phyloP scores from a whole-genome alignment of 2,797 vertebrate genomes.

The Betta splendens region DNA sequence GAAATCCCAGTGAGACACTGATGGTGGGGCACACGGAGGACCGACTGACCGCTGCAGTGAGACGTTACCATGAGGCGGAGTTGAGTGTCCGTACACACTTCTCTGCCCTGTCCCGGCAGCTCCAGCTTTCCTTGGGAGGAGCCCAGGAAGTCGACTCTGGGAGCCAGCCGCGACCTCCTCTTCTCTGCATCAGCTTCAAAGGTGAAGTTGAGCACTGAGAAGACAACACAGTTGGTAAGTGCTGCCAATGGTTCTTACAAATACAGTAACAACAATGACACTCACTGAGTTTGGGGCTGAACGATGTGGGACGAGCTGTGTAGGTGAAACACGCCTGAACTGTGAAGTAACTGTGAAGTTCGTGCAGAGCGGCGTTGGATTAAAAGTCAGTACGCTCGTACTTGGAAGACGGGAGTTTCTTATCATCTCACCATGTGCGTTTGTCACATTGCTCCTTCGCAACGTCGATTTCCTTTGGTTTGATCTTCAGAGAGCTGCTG shows the following conservation, averaged over 20 bases:
- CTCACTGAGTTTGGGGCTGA: slow-evolving; percentile 88
- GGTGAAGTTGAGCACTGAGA: slow-evolving; percentile 80
- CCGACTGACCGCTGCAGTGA: not conserved
- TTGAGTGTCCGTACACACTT: slow-evolving; percentile 71
- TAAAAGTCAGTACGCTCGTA: not conserved
- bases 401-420: too few species aligned
- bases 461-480: slow-evolving; percentile 84
- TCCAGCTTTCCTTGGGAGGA: slow-evolving; percentile 67
- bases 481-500: slow-evolving; percentile 79
- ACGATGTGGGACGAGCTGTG: slow-evolving; percentile 79
- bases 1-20: too few species aligned
- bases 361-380: not conserved
- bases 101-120: slow-evolving; percentile 76
- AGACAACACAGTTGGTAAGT: slow-evolving; percentile 14
- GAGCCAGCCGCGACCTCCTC: slow-evolving; percentile 73
- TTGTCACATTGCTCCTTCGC: slow-evolving; percentile 74
- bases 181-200: slow-evolving; percentile 84
- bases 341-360: slow-evolving; percentile 75
- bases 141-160: slow-evolving; percentile 80
- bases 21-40: too few species aligned
- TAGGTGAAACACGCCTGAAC: slow-evolving; percentile 88
- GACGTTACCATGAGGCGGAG: slow-evolving; percentile 84
- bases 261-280: slow-evolving; percentile 36
- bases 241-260: too few species aligned
- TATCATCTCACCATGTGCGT: slow-evolving; percentile 64